phyloP scores from a whole-genome alignment of 2,888 invertebrate genomes.

The Cetonia aurata region DNA sequence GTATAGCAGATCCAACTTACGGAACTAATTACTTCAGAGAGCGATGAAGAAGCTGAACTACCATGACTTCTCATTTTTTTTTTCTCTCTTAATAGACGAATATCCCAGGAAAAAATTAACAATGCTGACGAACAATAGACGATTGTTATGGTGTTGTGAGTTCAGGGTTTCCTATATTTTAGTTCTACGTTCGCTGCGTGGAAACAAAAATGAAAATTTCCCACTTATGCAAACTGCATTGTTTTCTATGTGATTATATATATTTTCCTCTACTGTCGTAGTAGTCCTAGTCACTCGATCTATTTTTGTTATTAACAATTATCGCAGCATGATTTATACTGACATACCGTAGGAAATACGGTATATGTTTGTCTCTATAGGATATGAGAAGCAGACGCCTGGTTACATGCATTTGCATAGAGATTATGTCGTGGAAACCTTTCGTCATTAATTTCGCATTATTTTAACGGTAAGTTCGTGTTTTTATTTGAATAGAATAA shows the following conservation, averaged over 20 bases:
- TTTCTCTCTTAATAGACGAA: conserved; percentile 16
- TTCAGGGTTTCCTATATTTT: conserved; percentile 1
- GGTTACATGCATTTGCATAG: conserved; percentile 15
- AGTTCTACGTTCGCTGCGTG: conserved; percentile 5
- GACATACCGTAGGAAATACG: background rate
- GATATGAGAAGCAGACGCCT: too few species aligned
- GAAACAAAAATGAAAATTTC: conserved; percentile 20
- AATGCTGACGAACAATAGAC: conserved; percentile 31
- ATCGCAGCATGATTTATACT: background rate
- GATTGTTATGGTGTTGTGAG: conserved; percentile 21
- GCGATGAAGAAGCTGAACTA: conserved; percentile 1
- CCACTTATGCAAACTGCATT: background rate
- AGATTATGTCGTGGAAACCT: conserved; percentile 19
- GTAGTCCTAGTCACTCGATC: background rate
- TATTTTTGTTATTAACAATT: conserved; percentile 8
- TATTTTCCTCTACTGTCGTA: background rate
- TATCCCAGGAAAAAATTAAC: conserved; percentile 23
- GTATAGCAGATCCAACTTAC: background rate
- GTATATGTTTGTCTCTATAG: background rate
- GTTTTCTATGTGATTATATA: too few species aligned
- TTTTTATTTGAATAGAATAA: conserved; percentile 24
- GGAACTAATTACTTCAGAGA: conserved; percentile 5
- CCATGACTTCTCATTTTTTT: conserved; percentile 3
- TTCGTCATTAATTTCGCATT: conserved; percentile 26
- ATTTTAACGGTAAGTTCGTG: conserved; percentile 29